Percentiles rank a stretch among this genome's conserved stretches.
phyloP scores from a whole-genome alignment of 1,140 invertebrate species.

The Manduca sexta region DNA sequence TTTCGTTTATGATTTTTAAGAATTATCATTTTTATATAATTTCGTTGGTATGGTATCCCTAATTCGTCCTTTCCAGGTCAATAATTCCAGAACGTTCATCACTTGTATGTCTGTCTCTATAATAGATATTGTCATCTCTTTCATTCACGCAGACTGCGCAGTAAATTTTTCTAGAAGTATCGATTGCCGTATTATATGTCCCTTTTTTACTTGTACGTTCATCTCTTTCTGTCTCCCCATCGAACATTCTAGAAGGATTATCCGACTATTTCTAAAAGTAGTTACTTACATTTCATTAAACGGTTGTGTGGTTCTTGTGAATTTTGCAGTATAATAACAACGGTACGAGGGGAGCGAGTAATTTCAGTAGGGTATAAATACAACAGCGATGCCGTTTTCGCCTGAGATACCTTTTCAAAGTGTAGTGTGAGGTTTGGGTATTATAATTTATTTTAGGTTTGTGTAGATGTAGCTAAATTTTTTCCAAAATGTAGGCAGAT shows the following conservation, averaged over 20 bases:
- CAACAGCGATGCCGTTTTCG: conserved; percentile 1
- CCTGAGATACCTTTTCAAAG: conserved; percentile 34
- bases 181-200: conserved; percentile 1
- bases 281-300: background rate
- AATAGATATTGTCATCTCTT: conserved; percentile 19
- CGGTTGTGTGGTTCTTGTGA: background rate
- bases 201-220: conserved; percentile 6
- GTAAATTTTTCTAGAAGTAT: conserved; percentile 14
- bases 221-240: conserved; percentile 8
- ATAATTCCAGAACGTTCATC: too few relatives aligned
- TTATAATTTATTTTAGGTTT: conserved; percentile 21
- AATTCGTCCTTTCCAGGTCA: too few relatives aligned
- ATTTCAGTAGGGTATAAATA: conserved; percentile 29
- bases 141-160: conserved; percentile 8
- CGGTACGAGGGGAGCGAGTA: conserved; percentile 10
- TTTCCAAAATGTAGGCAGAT: conserved; percentile 17
- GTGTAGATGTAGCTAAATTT: conserved; percentile 4
- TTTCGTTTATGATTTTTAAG: background rate
- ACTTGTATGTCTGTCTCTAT: background rate
- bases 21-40: background rate
- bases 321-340: conserved; percentile 19
- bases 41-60: too few relatives aligned
- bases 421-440: conserved; percentile 32
- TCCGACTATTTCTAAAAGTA: conserved; percentile 12
- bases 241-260: conserved; percentile 50